Evolutionary conservation across 2,888 invertebrate species (phyloP).

Genomic region (Elysia crispata): DNA sequence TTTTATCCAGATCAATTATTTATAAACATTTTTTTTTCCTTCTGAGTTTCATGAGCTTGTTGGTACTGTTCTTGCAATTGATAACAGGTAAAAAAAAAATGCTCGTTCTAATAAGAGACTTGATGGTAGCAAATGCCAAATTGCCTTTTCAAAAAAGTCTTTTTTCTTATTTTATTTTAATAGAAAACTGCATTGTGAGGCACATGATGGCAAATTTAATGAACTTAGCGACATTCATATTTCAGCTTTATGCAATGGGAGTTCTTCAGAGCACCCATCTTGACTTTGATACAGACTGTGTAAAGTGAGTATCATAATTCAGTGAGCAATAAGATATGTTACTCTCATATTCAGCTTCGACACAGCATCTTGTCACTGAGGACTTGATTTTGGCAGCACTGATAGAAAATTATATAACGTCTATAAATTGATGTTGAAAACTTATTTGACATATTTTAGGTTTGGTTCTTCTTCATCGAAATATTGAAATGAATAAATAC

Average conservation of each 20-base stretch:
- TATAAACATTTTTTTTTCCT: too few species aligned
- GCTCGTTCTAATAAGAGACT: too few species aligned
- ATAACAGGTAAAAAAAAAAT: not conserved
- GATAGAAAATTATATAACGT: too few species aligned
- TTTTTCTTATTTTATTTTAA: not conserved
- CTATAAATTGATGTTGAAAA: too few species aligned
- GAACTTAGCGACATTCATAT: not conserved
- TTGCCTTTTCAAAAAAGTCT: not conserved
- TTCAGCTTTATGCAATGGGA: slow-evolving; percentile 91
- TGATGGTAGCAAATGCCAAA: not conserved
- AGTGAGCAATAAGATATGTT: not conserved
- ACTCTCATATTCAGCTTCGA: not conserved
- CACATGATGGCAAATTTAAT: not conserved
- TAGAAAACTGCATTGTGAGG: too few species aligned
- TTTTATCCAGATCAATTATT: too few species aligned
- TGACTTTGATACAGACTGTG: slow-evolving; percentile 94
- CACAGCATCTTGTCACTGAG: too few species aligned
- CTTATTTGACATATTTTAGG: too few species aligned
- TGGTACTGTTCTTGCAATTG: not conserved
- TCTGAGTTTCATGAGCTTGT: too few species aligned
- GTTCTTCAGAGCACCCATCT: slow-evolving; percentile 87
- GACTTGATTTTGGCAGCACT: too few species aligned
- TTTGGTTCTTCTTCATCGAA: too few species aligned
- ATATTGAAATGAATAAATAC: too few species aligned
- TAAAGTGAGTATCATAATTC: slow-evolving; percentile 77